Percentiles rank a stretch among this genome's conserved stretches.
Conservation (phyloP, 1,140 invertebrate species). For the Centruroides sculpturatus region DNA sequence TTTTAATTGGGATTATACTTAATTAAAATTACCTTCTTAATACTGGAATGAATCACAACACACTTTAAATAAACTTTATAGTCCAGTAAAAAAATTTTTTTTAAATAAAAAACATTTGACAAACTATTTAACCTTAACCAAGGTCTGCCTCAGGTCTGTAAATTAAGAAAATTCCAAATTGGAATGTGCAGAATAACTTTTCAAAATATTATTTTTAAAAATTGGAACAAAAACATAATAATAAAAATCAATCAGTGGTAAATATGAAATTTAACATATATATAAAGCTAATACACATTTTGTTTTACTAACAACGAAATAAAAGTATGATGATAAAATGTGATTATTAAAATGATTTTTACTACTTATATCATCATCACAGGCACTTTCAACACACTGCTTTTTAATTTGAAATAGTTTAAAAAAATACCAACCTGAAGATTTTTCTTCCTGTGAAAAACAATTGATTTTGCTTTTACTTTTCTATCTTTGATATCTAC, state of each 20-base stretch:
- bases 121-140: too few species aligned
- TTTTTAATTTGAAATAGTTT: constrained; percentile 36
- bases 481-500: constrained; percentile 99
- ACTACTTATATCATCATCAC: neutral
- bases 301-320: neutral
- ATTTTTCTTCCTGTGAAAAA: constrained; percentile 99
- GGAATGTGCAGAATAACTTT: too few species aligned
- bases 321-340: neutral
- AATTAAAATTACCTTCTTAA: too few species aligned
- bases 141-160: too few species aligned
- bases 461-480: constrained; percentile 98
- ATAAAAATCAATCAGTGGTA: neutral
- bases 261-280: neutral
- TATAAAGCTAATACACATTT: neutral
- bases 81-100: too few species aligned
- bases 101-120: too few species aligned
- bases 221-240: too few species aligned
- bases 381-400: neutral
- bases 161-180: too few species aligned
- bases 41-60: too few species aligned
- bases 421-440: constrained; percentile 56
- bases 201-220: too few species aligned
- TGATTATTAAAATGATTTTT: neutral
- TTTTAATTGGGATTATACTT: too few species aligned
- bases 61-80: too few species aligned